Conservation (phyloP, 1,140 invertebrate species). For the Aphelinus certus region DNA sequence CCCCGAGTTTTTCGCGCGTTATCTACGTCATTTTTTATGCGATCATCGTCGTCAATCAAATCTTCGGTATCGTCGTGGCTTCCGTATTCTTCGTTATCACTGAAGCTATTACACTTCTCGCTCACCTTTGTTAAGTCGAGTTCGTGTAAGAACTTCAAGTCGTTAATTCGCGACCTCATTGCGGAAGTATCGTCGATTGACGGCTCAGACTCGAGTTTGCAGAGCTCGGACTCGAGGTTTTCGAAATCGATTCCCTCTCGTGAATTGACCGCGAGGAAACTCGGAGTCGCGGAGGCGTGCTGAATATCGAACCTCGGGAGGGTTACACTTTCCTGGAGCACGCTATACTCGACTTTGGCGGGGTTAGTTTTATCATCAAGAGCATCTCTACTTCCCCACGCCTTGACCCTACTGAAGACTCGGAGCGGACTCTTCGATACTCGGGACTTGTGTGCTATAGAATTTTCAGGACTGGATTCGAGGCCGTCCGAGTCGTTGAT, state of each 20-base stretch:
- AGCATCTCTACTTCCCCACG: conserved; percentile 59
- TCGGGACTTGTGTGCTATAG: conserved; percentile 56
- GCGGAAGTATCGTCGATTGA: conserved; percentile 56
- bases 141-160: conserved; percentile 16
- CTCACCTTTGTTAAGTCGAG: conserved; percentile 28
- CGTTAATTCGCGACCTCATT: not conserved
- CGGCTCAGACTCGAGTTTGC: conserved; percentile 54
- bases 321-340: conserved; percentile 46
- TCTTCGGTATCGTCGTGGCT: conserved; percentile 37
- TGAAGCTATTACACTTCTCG: conserved; percentile 23
- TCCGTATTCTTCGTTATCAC: conserved; percentile 26
- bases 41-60: conserved; percentile 20
- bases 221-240: conserved; percentile 57
- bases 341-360: conserved; percentile 54
- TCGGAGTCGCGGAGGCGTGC: conserved; percentile 43
- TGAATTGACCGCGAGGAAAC: conserved; percentile 58
- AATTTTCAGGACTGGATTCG: conserved; percentile 60
- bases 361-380: conserved; percentile 47
- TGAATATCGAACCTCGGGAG: conserved; percentile 26
- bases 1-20: not conserved
- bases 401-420: conserved; percentile 57
- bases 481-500: conserved; percentile 54
- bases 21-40: conserved; percentile 35
- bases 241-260: conserved; percentile 64
- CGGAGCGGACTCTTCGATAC: conserved; percentile 60